Evolutionary conservation across 2,888 invertebrate species (phyloP).

Genomic region (Stictocephala bisonia): DNA sequence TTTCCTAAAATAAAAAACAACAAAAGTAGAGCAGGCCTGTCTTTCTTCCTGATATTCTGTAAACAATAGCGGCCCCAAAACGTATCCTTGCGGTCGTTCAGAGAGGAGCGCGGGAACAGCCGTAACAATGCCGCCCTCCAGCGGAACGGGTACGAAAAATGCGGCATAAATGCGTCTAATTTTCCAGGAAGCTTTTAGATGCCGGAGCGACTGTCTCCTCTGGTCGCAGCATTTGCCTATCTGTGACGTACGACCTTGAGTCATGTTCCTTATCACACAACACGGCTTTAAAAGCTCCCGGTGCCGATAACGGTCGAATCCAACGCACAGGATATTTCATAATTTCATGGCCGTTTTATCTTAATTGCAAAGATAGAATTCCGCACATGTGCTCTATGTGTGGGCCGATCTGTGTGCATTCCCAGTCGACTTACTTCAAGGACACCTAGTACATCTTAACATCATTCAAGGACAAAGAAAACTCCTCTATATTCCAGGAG

Average conservation of each 20-base stretch:
- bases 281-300: conserved; percentile 38
- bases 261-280: conserved; percentile 5
- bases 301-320: conserved; percentile 3
- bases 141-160: background rate
- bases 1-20: no score
- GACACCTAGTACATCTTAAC: no score
- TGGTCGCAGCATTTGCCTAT: conserved; percentile 8
- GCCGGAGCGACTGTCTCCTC: background rate
- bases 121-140: background rate
- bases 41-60: no score
- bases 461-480: no score
- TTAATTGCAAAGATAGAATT: conserved; percentile 28
- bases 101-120: background rate
- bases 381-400: conserved; percentile 27
- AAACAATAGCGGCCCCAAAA: no score
- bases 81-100: no score
- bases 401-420: no score
- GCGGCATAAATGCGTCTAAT: background rate
- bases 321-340: conserved; percentile 36
- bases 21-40: no score
- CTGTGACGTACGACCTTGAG: background rate
- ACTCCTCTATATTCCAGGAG: no score
- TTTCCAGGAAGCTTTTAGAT: conserved; percentile 35
- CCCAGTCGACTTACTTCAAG: no score
- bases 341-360: conserved; percentile 20